phyloP scores from a whole-genome alignment of 2,888 invertebrate genomes.

The Prosopocoilus inquinatus region DNA sequence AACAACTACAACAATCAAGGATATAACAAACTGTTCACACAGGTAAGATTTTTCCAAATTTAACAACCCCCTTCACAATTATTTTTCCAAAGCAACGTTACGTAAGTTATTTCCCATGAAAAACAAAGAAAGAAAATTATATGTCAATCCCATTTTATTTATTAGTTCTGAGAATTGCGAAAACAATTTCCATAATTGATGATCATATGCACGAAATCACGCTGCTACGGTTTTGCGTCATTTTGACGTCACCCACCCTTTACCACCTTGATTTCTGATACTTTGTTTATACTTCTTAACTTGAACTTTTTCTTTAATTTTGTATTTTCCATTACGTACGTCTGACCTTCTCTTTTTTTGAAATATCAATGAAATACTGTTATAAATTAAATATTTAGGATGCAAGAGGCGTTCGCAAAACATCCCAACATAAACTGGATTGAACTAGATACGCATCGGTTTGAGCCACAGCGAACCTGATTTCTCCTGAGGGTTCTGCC shows the following conservation, averaged over 20 bases:
- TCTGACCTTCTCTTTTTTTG: no score
- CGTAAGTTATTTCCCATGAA: background rate
- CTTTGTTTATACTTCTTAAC: no score
- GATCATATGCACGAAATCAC: background rate
- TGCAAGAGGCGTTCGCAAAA: background rate
- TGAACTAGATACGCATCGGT: conserved; percentile 12
- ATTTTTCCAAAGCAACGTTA: background rate
- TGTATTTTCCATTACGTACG: no score
- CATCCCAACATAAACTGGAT: conserved; percentile 1
- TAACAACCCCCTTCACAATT: background rate
- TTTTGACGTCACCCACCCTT: conserved; percentile 32
- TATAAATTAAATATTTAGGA: no score
- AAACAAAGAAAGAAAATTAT: no score
- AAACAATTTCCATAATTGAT: conserved; percentile 23
- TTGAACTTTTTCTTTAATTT: no score
- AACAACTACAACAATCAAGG: conserved; percentile 70
- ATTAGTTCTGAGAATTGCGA: conserved; percentile 22
- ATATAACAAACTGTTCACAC: conserved; percentile 81
- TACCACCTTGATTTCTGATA: background rate
- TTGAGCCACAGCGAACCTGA: conserved; percentile 10
- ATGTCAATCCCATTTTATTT: background rate
- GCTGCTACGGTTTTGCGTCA: conserved; percentile 31
- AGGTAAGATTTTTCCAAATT: conserved; percentile 58
- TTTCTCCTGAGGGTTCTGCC: background rate
- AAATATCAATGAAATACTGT: no score